These are phyloP conservation scores for Turnix velox DNA, from an alignment of 2,113 vertebrate genomes.

Conservation along the genomic window DNA sequence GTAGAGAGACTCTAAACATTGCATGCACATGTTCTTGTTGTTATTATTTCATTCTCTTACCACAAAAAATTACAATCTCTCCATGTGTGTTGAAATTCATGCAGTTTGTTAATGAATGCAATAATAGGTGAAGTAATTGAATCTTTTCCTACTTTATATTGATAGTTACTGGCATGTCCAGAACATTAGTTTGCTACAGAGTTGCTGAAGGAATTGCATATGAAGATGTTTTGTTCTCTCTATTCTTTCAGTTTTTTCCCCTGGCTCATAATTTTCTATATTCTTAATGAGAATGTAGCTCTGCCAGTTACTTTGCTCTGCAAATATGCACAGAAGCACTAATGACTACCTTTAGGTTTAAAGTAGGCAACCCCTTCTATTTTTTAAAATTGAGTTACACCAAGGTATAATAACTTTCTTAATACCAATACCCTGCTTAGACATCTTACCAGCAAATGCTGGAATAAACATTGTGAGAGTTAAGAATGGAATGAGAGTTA, in stretches of 20 bases:
- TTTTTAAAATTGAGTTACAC: not conserved
- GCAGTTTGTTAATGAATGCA: not conserved
- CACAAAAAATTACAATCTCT: not conserved
- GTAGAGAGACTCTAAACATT: not conserved
- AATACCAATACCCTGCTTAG: not conserved
- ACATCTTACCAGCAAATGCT: not conserved
- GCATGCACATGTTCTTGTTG: not conserved
- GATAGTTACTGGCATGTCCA: not conserved
- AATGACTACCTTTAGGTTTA: not conserved
- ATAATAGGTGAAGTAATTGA: not conserved
- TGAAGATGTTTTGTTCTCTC: not conserved
- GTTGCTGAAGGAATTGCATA: not conserved
- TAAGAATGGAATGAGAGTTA: not conserved
- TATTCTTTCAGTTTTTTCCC: not conserved
- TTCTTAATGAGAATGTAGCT: slow-evolving; percentile 2
- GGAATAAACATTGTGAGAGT: not conserved
- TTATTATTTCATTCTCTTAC: not conserved
- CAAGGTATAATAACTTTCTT: slow-evolving; percentile 14
- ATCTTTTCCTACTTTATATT: not conserved
- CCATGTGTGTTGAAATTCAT: not conserved
- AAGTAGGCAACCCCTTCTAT: not conserved
- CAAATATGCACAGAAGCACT: slow-evolving; percentile 4
- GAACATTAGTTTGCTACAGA: not conserved
- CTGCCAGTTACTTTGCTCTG: slow-evolving; percentile 14
- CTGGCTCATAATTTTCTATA: not conserved